These are phyloP conservation scores for Illadopsis cleaveri DNA, from an alignment of 2,113 vertebrate species.

Conservation along the genomic window DNA sequence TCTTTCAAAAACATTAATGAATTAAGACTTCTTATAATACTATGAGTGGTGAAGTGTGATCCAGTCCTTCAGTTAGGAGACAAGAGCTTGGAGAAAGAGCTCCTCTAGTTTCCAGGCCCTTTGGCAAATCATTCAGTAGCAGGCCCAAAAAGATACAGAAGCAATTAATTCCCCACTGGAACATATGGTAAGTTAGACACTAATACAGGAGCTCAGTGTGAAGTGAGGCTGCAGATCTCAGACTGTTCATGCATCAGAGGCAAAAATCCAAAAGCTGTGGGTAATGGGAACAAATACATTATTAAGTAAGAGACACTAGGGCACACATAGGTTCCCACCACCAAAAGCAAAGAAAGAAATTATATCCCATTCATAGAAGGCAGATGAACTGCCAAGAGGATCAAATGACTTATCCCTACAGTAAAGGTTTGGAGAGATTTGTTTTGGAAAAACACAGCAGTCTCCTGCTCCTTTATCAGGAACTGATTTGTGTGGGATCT, in stretches of 20 bases:
- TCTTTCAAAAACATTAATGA: constrained; percentile 7
- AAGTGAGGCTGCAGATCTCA: background rate
- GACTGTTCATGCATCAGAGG: background rate
- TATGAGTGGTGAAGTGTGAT: background rate
- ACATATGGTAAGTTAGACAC: background rate
- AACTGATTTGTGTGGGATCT: background rate
- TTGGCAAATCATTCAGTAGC: background rate
- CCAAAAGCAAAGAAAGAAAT: background rate
- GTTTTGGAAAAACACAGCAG: background rate
- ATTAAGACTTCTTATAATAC: background rate
- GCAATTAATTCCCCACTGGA: constrained; percentile 17
- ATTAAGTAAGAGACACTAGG: background rate
- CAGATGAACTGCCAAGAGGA: background rate
- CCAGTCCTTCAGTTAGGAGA: background rate
- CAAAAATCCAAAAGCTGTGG: background rate
- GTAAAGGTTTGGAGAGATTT: background rate
- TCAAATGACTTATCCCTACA: background rate
- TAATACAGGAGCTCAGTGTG: background rate
- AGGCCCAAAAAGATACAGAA: background rate
- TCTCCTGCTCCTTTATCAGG: background rate
- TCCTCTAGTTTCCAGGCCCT: background rate
- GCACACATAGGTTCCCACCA: background rate
- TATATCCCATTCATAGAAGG: background rate
- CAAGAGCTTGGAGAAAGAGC: constrained; percentile 1
- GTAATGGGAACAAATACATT: background rate